Evolutionary conservation across 2,113 vertebrate genomes (phyloP).

Genomic region (Xenotilapia caudafasciata): DNA sequence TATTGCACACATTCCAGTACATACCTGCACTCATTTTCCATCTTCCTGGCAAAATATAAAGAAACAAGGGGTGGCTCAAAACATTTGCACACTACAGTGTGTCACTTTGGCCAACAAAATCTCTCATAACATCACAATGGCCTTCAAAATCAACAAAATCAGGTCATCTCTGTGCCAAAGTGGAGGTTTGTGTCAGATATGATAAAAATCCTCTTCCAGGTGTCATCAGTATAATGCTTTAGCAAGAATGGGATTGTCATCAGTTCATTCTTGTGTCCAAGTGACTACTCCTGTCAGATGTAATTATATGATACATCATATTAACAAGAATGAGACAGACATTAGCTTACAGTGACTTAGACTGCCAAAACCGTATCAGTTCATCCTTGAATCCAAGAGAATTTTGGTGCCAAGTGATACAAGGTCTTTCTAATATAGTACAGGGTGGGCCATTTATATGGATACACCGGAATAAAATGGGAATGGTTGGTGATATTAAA

Average conservation of each 20-base stretch:
- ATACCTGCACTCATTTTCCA: background rate
- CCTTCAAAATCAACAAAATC: background rate
- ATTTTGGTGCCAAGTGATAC: background rate
- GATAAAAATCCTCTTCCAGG: background rate
- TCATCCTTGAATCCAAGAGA: background rate
- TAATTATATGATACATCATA: background rate
- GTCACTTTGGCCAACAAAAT: background rate
- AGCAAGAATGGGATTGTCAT: background rate
- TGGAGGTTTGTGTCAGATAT: background rate
- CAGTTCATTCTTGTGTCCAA: background rate
- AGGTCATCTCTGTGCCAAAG: background rate
- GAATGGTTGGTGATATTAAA: background rate
- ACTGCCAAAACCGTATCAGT: background rate
- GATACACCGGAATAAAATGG: background rate
- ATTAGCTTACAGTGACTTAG: background rate
- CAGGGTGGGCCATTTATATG: background rate
- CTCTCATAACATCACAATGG: background rate
- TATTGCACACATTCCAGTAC: background rate
- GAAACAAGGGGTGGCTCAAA: background rate
- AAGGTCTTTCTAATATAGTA: background rate
- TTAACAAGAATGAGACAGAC: background rate
- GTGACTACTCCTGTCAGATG: background rate
- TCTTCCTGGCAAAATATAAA: background rate
- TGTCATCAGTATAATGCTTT: background rate
- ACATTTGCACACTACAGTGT: background rate